Evolutionary conservation across 2,888 invertebrate genomes (phyloP), one percentile per base, ranked within the genome.

Genomic region (Volucella inanis): DNA sequence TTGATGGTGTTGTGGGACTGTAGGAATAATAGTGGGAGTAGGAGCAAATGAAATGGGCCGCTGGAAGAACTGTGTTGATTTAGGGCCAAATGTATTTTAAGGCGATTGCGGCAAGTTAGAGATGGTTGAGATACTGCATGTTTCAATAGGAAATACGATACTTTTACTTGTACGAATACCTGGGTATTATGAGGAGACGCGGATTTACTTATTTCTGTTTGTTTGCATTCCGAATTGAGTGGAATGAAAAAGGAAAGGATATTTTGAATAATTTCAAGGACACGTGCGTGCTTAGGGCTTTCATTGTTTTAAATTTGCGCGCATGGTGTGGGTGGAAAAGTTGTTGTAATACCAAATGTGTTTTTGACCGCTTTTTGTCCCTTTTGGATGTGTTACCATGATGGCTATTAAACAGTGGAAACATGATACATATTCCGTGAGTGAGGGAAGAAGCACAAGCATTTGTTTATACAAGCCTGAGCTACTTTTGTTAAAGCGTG

Each of bases 61-160:
- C 31, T 31, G 31, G 6, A 31, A 6, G 31, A 31, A 4, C 14
- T 39, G 39, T 38, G 18, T 31, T 67, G 18, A 22, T 41, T 9
- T 22, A 8, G 31, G 54, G 54, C 12, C 54, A 22, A 6, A 6
- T 4, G 31, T 31, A 0, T 31, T 31, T 31, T 43, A 6, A 15
- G 18, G 39, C 11, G 45, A 14, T 47, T 11, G 49, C 12, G 15
- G 39, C 49, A 41, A 6, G 9, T 12, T 54, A 43, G 68, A 61
- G 77, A 77, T 78, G 62, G 70, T n/a, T 9, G 49, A 64, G 70
- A 78, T 78, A 78, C 50, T 71, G 78, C 64, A 78, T 78, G 78
- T 70, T 62, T 74, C 12, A 18, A 54, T 38, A 12, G n/a, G 38
- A 41, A 41, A 64, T 71, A 31, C 4, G 22, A 64, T 71, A 31